A percentile compares a stretch with the other conserved stretches of the same genome.
Evolutionary conservation across 1,140 invertebrate genomes (phyloP).

Genomic region (Drosophila seguyi): DNA sequence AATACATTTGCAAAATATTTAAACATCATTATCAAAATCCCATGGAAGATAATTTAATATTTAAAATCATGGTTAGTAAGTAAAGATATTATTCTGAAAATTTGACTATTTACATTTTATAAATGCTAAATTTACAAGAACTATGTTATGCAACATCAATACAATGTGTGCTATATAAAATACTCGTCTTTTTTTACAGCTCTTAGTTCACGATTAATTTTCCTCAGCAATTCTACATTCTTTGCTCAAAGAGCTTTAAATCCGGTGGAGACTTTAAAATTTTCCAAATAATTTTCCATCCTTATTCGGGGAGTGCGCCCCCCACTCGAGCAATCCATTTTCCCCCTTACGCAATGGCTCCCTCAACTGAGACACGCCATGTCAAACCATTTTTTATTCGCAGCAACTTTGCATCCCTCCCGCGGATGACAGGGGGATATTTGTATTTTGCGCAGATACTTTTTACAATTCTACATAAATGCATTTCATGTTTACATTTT

Average conservation of each 20-base stretch:
- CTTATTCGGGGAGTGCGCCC: neutral
- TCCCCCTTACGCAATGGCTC: conserved; percentile 31
- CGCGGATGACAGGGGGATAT: conserved; percentile 26
- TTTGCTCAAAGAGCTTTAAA: neutral
- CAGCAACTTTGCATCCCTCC: conserved; percentile 41
- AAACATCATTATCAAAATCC: too few species aligned
- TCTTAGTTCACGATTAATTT: too few species aligned
- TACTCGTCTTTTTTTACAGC: neutral
- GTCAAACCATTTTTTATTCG: conserved; percentile 46
- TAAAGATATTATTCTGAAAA: neutral
- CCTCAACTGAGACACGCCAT: conserved; percentile 46
- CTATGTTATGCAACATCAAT: neutral
- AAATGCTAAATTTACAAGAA: neutral
- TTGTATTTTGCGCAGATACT: conserved; percentile 49
- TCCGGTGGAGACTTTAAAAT: neutral
- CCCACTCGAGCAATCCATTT: conserved; percentile 9
- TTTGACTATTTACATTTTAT: neutral
- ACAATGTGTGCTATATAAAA: neutral
- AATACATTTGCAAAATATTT: neutral
- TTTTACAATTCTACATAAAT: conserved; percentile 76
- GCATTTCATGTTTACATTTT: conserved; percentile 84
- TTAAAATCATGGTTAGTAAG: neutral
- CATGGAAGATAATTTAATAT: neutral
- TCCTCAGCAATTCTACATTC: neutral
- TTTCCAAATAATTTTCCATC: neutral